phyloP scores from a whole-genome alignment of 2,888 invertebrate genomes.

The Schrankia costaestrigalis region DNA sequence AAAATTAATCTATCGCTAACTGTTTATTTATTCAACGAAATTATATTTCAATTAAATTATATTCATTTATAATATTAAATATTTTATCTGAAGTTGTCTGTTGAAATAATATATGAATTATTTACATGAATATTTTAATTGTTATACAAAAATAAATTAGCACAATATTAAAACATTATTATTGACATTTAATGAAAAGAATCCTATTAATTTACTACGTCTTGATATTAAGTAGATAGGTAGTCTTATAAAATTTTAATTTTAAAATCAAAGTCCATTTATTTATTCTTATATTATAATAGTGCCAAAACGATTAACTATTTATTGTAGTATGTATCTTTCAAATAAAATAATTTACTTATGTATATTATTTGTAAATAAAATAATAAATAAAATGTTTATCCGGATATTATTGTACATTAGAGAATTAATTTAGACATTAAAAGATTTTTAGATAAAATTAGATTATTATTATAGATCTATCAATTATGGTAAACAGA shows the following conservation, averaged over 20 bases:
- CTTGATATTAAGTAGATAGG: constrained; percentile 34
- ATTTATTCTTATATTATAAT: constrained; percentile 23
- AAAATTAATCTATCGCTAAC: constrained; percentile 3
- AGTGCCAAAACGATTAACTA: constrained; percentile 43
- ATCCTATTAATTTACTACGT: constrained; percentile 29
- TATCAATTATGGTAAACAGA: constrained; percentile 24
- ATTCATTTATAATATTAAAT: neutral
- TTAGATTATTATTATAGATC: constrained; percentile 19
- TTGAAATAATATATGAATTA: neutral
- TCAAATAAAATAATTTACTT: constrained; percentile 30
- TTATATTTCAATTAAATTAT: neutral
- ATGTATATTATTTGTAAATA: constrained; percentile 28
- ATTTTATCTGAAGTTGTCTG: constrained; percentile 1
- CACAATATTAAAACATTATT: constrained; percentile 26
- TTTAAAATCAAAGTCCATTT: constrained; percentile 27
- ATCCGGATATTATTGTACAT: constrained; percentile 25
- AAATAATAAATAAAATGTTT: constrained; percentile 19
- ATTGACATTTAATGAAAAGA: constrained; percentile 14
- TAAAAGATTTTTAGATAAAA: constrained; percentile 23
- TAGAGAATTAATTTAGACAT: constrained; percentile 23
- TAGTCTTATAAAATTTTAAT: constrained; percentile 33
- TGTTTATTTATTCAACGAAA: neutral
- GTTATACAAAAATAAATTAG: constrained; percentile 13
- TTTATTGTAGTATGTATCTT: constrained; percentile 28
- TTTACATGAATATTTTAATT: neutral